Percentiles rank a stretch among this genome's conserved stretches.
phyloP scores from a whole-genome alignment of 2,113 vertebrate genomes.

The Larimichthys crocea region DNA sequence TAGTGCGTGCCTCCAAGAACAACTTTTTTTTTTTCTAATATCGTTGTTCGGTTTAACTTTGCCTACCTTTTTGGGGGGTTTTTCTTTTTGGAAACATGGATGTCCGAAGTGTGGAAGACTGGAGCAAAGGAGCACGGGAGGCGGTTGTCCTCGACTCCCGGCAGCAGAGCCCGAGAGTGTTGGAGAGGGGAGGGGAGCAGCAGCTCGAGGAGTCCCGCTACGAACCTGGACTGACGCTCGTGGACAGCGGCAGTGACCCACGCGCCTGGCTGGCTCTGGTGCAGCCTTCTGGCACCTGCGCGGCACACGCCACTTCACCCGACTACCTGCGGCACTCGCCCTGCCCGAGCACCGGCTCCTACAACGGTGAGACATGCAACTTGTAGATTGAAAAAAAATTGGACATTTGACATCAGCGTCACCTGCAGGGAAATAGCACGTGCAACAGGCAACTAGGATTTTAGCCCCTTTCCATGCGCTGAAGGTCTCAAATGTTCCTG shows the following conservation, averaged over 20 bases:
- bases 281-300: constrained; percentile 86
- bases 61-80: not conserved
- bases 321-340: constrained; percentile 87
- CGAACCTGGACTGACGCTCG: constrained; percentile 82
- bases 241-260: constrained; percentile 87
- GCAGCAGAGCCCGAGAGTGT: constrained; percentile 50
- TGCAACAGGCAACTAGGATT: not conserved
- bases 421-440: too few relatives aligned
- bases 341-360: constrained; percentile 78
- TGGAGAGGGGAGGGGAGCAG: constrained; percentile 70
- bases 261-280: constrained; percentile 90
- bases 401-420: not conserved
- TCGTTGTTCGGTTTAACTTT: not conserved
- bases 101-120: constrained; percentile 74
- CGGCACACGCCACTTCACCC: constrained; percentile 83
- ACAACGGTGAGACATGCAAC: constrained; percentile 63
- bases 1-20: constrained; percentile 38
- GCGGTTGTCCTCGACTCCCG: constrained; percentile 36
- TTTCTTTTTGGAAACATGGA: constrained; percentile 74
- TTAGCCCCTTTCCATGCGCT: too few relatives aligned
- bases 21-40: not conserved
- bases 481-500: not conserved
- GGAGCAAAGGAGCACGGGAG: constrained; percentile 74
- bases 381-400: too few relatives aligned
- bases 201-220: constrained; percentile 71